A percentile compares a stretch with the other conserved stretches of the same genome.
Conservation (phyloP, 2,797 vertebrate genomes). For the Trachops cirrhosus region DNA sequence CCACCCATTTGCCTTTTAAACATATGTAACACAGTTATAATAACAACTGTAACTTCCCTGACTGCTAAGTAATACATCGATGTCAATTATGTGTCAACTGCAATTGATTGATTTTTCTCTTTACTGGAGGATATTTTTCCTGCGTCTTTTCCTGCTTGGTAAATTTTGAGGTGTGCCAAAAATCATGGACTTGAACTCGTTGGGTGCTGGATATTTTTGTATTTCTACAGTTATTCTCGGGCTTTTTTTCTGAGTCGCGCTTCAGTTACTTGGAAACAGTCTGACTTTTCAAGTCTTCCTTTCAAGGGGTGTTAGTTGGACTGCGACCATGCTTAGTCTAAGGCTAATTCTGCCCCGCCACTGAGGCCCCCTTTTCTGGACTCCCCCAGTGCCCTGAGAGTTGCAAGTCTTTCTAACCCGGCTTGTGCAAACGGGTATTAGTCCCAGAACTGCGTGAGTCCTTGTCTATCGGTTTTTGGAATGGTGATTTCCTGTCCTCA, state of each 20-base stretch:
- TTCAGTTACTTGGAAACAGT: background rate
- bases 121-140: background rate
- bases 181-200: background rate
- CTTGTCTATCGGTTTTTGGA: background rate
- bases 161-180: background rate
- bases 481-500: background rate
- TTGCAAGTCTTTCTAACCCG: background rate
- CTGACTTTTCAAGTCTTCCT: background rate
- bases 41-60: background rate
- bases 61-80: background rate
- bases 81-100: background rate
- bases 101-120: background rate
- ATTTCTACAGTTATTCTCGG: background rate
- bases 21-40: background rate
- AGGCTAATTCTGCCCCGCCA: background rate
- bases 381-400: no score
- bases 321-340: background rate
- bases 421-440: background rate
- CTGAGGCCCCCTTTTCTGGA: background rate
- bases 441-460: background rate
- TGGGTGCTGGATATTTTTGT: background rate
- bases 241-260: background rate
- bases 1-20: background rate
- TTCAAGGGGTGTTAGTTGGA: background rate
- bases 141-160: background rate